Percentiles rank a stretch among this genome's conserved stretches.
These are phyloP conservation scores for Spicauda simplicius DNA, from an alignment of 2,888 invertebrate species.

Conservation along the genomic window DNA sequence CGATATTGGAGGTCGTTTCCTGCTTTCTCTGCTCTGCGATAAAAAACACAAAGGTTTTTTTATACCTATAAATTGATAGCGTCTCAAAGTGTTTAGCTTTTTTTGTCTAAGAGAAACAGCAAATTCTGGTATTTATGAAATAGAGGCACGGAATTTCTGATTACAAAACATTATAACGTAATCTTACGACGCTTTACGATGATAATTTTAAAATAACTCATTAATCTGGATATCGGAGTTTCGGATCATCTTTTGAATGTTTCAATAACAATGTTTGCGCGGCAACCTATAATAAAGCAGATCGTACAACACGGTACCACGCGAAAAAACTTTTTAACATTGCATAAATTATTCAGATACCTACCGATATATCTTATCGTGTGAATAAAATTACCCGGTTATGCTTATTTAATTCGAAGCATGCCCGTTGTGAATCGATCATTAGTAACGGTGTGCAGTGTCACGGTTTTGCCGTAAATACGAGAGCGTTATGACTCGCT, in stretches of 20 bases:
- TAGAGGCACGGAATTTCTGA: no score
- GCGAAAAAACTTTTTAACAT: constrained; percentile 30
- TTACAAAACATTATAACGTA: no score
- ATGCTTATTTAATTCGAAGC: constrained; percentile 51
- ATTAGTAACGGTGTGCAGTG: constrained; percentile 59
- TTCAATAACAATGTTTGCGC: constrained; percentile 18
- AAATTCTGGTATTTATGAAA: no score
- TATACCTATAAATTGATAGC: no score
- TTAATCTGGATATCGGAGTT: not conserved
- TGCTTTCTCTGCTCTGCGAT: no score
- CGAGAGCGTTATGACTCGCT: constrained; percentile 17
- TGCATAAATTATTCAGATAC: constrained; percentile 34
- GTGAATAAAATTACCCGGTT: constrained; percentile 51
- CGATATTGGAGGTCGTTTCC: no score
- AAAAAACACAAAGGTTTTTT: no score
- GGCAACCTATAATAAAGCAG: constrained; percentile 22
- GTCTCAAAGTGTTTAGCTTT: no score
- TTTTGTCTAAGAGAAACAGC: no score
- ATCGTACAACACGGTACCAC: constrained; percentile 31
- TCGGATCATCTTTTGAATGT: not conserved
- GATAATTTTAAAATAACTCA: not conserved
- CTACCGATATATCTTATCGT: constrained; percentile 49
- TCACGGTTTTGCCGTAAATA: constrained; percentile 48
- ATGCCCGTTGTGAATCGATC: constrained; percentile 61
- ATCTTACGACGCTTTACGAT: no score